A percentile compares a stretch with the other conserved stretches of the same genome.
These are phyloP conservation scores for Neuroterus valhalla DNA, from an alignment of 1,140 invertebrate genomes.

Conservation along the genomic window DNA sequence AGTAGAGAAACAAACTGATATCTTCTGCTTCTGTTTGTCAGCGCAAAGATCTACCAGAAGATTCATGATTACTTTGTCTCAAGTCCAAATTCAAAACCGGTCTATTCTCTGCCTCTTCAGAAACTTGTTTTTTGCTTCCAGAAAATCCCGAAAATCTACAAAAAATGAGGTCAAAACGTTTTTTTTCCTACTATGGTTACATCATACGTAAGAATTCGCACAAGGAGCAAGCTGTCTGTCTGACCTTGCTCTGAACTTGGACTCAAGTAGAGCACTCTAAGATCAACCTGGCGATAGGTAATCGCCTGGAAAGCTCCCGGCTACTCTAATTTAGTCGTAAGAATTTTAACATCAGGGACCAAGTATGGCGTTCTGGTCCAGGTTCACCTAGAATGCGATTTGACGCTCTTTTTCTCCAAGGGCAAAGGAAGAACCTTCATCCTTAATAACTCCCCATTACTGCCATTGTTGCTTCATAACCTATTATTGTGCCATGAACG, in stretches of 20 bases:
- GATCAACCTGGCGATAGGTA: slow-evolving; percentile 18
- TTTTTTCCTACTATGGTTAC: background rate
- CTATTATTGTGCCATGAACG: background rate
- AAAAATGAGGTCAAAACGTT: no score
- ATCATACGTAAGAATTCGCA: background rate
- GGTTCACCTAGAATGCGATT: background rate
- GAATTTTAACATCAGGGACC: slow-evolving; percentile 4
- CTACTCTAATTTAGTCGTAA: background rate
- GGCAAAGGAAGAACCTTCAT: no score
- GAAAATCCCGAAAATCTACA: no score
- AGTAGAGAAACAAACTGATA: no score
- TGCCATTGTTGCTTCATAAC: no score
- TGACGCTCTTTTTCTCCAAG: background rate
- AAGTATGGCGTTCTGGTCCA: background rate
- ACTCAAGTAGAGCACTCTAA: background rate
- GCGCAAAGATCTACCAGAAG: no score
- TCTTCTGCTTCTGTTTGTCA: no score
- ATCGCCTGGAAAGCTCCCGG: slow-evolving; percentile 14
- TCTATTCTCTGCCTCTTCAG: no score
- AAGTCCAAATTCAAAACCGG: no score
- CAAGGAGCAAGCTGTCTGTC: background rate
- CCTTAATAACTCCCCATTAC: no score
- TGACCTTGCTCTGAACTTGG: slow-evolving; percentile 22
- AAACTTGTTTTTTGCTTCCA: no score
- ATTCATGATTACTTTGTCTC: no score